Percentiles rank a stretch among this genome's conserved stretches.
phyloP scores from a whole-genome alignment of 2,113 vertebrate species.

The Otocyon megalotis region DNA sequence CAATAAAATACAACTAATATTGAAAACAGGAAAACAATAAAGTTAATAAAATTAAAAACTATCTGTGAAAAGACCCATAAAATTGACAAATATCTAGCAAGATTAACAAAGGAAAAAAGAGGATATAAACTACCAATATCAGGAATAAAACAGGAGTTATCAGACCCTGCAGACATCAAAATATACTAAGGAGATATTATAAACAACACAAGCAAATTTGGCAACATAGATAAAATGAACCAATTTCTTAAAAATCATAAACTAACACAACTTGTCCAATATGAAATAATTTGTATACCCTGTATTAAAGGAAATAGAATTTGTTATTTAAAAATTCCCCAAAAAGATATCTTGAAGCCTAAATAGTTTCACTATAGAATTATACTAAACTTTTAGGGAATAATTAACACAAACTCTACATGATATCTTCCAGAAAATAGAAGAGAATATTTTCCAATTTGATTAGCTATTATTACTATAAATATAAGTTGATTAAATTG shows the following conservation, averaged over 20 bases:
- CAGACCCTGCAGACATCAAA: background rate
- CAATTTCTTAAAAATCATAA: slow-evolving; percentile 13
- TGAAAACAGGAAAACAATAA: slow-evolving; percentile 2
- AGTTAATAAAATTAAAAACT: background rate
- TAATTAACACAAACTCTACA: background rate
- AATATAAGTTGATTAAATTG: background rate
- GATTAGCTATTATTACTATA: background rate
- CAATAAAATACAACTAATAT: background rate
- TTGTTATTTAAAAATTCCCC: background rate
- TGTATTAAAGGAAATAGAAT: background rate
- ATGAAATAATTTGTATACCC: background rate
- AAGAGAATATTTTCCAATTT: background rate
- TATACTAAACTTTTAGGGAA: background rate
- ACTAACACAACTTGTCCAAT: background rate
- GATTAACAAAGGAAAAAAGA: background rate
- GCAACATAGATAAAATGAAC: background rate
- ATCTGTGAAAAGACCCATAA: background rate
- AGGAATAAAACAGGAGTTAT: background rate
- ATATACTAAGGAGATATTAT: background rate
- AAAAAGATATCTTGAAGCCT: background rate
- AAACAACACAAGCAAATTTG: background rate
- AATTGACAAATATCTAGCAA: background rate
- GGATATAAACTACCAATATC: background rate
- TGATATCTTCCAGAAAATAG: background rate
- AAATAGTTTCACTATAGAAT: background rate